Conservation (phyloP, 2,113 vertebrate genomes). For the Mola mola region DNA sequence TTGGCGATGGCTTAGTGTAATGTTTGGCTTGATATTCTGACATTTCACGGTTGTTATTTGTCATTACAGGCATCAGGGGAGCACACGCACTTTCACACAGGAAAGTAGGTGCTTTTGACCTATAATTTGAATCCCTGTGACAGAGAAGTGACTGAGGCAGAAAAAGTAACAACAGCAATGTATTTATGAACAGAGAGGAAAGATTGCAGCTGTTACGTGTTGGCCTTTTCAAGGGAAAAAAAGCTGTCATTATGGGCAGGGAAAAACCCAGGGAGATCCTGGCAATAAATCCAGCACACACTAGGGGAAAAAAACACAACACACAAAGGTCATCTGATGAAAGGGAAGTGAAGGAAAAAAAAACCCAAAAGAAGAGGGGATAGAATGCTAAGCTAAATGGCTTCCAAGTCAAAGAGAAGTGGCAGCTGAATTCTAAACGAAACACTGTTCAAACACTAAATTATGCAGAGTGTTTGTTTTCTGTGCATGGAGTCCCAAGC, state of each 20-base stretch:
- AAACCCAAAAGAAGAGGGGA: not conserved
- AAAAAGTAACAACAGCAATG: conserved; percentile 25
- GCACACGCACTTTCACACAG: conserved; percentile 8
- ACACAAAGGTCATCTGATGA: conserved; percentile 26
- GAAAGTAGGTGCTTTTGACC: conserved; percentile 34
- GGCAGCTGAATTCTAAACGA: conserved; percentile 24
- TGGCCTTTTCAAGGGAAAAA: conserved; percentile 46
- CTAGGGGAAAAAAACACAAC: not conserved
- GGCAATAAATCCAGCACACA: conserved; percentile 16
- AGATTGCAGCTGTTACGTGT: conserved; percentile 45
- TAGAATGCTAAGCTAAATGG: conserved; percentile 9
- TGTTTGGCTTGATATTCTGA: conserved; percentile 58
- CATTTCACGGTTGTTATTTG: conserved; percentile 75
- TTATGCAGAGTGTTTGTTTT: conserved; percentile 62
- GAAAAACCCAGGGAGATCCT: conserved; percentile 35
- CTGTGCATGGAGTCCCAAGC: conserved; percentile 9
- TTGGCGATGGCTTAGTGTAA: conserved; percentile 35
- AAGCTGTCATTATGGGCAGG: conserved; percentile 53
- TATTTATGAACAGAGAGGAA: conserved; percentile 8
- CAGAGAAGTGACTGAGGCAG: conserved; percentile 29
- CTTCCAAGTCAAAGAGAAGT: conserved; percentile 25
- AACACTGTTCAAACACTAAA: conserved; percentile 36
- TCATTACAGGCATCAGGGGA: conserved; percentile 68
- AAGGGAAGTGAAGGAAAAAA: not conserved
- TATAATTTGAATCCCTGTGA: conserved; percentile 46